Evolutionary conservation across 2,888 invertebrate genomes (phyloP).

Genomic region (Acronicta aceris): DNA sequence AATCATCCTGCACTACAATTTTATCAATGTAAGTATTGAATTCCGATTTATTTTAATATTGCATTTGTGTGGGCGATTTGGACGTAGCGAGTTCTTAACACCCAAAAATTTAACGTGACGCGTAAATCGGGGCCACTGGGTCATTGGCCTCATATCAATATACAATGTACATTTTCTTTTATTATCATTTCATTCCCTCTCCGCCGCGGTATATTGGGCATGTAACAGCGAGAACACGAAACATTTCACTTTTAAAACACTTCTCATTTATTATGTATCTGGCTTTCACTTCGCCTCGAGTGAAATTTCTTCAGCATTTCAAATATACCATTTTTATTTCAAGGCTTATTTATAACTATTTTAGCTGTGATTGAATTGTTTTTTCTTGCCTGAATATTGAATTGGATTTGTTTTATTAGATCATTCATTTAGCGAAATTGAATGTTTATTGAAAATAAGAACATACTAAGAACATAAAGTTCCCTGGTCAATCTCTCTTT

Average conservation of each 20-base stretch:
- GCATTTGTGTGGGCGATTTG: too few relatives aligned
- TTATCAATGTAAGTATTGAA: too few relatives aligned
- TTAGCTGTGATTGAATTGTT: background rate
- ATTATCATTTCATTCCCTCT: background rate
- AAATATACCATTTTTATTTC: background rate
- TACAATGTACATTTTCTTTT: background rate
- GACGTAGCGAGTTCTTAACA: too few relatives aligned
- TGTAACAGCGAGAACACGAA: background rate
- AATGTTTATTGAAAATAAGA: too few relatives aligned
- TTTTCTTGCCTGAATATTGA: background rate
- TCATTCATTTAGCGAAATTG: background rate
- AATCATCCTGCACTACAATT: too few relatives aligned
- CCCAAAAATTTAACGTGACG: too few relatives aligned
- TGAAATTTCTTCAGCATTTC: slow-evolving; percentile 3
- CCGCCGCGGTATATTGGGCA: background rate
- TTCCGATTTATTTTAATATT: too few relatives aligned
- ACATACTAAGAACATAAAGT: too few relatives aligned
- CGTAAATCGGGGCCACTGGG: too few relatives aligned
- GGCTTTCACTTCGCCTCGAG: background rate
- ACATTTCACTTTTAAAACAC: slow-evolving; percentile 14
- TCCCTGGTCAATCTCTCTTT: too few relatives aligned
- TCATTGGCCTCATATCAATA: too few relatives aligned
- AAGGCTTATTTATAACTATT: background rate
- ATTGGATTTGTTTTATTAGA: background rate
- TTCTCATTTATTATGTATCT: slow-evolving; percentile 19